Evolutionary conservation across 2,888 invertebrate genomes (phyloP), one percentile per base, ranked within the genome.

Genomic region (Toxonevra muliebris): DNA sequence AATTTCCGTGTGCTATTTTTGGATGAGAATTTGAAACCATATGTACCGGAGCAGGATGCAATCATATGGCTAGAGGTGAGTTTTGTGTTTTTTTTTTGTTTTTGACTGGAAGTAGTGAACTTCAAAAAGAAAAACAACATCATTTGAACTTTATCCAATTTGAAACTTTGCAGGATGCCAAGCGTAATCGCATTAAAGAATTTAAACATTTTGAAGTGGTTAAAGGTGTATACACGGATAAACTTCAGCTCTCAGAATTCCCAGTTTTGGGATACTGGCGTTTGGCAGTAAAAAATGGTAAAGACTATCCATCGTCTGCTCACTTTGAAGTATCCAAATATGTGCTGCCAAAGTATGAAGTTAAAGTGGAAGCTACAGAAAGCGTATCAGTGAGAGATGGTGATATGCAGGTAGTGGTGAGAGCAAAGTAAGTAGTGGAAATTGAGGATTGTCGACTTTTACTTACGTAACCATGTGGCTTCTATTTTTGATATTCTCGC

Each of bases 221-320:
- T 0, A 74, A 74, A 40, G 82, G 82, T 5, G 82, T 96, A 0
- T 91, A 93, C 77, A 90, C 91, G 0, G 90, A 90, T 4, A 93
- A 94, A 77, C 85, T 97, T 43, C 88, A 90, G 69, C 86, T 97
- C 8, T 94, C 95, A 17, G 89, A 91, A 52, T 79, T 77, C 41
- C 95, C 96, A 0, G 92, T 93, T 4, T 87, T 96, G n/a, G 97
- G 97, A 17, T 89, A 92, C 80, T 97, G 97, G 97, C 92, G 90
- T 66, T 91, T 83, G 13, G 64, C 61, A 11, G 76, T 73, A 0
- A 71, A 74, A 19, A 77, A 75, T 58, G 76, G 75, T 10, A 72
- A 13, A 8, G 5, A 57, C 4, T 74, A 75, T 13, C 72, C 76
- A 41, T 50, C 50, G 0, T 73, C 87, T 80, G 76, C 69, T 0